Evolutionary conservation across 2,113 vertebrate genomes (phyloP), one percentile per base, ranked within the genome.

Genomic region (Cynoglossus semilaevis): DNA sequence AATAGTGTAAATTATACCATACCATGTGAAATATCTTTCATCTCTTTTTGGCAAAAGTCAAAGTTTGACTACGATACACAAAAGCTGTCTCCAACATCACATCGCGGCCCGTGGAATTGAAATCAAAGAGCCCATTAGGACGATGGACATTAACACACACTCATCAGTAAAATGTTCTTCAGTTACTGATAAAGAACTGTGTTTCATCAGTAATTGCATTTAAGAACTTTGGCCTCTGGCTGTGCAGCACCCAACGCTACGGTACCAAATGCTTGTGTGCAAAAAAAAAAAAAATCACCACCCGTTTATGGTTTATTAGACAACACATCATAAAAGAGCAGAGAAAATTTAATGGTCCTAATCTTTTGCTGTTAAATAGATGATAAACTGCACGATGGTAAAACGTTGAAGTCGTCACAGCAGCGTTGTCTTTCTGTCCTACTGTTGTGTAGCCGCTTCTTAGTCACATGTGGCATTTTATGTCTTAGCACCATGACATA

Each of bases 191-290:
- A 87, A 83, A 57, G 49, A 80, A 86, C 73, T 15, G 74, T 84
- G 87, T 86, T 88, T 53, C 80, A 83, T 75, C 83, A 62, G 77
- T 84, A 88, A 90, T 82, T 85, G 81, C 73, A 19, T 79, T 88
- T 70, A 76, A 87, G 76, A 86, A 83, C 79, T 81, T 83, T 84
- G 81, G 77, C 88, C 86, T 51, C 72, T 81, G 80, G 88, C 79
- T 72, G 58, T 56, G 62, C 55, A 75, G 55, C 57, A 57, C 22
- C 70, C 51, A 74, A 71, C 59, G 71, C 61, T 67, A 55, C 40
- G 60, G 70, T 69, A 80, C 84, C 74, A 81, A 81, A 40, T 80
- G 66, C 62, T 58, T 77, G 70, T 66, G 70, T 66, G 78, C 60
- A 78, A 59, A 77, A 84, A 85, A 81, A 60, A 41, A 41, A 40